These are phyloP conservation scores for Cygnus olor DNA, from an alignment of 2,797 vertebrate genomes.

Conservation along the genomic window DNA sequence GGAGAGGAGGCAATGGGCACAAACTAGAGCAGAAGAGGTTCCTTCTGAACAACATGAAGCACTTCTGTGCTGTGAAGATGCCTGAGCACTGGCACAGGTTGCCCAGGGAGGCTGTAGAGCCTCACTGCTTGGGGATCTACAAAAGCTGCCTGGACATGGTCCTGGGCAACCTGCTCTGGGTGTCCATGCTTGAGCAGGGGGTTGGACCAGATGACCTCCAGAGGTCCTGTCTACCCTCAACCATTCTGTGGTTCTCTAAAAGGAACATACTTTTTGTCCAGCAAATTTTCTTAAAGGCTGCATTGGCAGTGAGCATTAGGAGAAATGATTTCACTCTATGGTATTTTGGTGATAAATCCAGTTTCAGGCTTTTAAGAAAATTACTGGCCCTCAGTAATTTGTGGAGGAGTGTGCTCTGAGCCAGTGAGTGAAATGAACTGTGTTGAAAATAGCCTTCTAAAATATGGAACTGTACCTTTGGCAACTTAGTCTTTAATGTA, in stretches of 20 bases:
- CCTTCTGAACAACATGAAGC: too few relatives aligned
- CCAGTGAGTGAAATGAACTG: not conserved
- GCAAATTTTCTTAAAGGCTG: not conserved
- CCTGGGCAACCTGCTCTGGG: too few relatives aligned
- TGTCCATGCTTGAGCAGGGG: too few relatives aligned
- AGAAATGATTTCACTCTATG: not conserved
- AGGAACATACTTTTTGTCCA: not conserved
- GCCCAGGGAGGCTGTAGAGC: too few relatives aligned
- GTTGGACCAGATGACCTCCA: too few relatives aligned
- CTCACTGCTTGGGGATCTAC: too few relatives aligned
- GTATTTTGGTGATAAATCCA: not conserved
- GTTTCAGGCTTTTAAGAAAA: not conserved
- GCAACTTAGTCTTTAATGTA: not conserved
- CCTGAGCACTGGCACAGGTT: too few relatives aligned
- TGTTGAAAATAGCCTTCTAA: not conserved
- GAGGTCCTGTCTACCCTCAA: too few relatives aligned
- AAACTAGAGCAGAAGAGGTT: too few relatives aligned
- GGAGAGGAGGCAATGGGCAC: too few relatives aligned
- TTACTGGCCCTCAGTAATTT: not conserved
- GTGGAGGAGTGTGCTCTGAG: not conserved
- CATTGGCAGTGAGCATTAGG: not conserved
- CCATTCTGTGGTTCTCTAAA: not conserved
- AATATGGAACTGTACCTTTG: rapidly evolving
- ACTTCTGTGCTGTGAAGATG: too few relatives aligned
- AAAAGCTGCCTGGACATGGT: too few relatives aligned